phyloP scores from a whole-genome alignment of 2,888 invertebrate genomes.

The Philereme transversata region DNA sequence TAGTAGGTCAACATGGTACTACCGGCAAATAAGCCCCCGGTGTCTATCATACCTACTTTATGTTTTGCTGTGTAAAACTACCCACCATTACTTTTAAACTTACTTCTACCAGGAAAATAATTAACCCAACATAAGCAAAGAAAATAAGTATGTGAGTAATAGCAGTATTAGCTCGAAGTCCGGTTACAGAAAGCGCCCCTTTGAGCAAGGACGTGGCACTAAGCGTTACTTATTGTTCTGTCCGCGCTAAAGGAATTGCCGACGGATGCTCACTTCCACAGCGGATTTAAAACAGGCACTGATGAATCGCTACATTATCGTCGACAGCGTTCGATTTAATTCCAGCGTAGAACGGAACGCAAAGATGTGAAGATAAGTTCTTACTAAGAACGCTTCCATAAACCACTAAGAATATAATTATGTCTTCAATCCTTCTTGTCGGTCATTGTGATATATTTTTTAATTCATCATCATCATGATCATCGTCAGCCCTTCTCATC shows the following conservation, averaged over 20 bases:
- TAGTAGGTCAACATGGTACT: no score
- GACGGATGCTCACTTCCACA: constrained; percentile 63
- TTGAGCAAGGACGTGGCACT: constrained; percentile 51
- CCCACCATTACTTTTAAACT: constrained; percentile 9
- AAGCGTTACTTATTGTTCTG: constrained; percentile 71
- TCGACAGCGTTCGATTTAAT: constrained; percentile 70
- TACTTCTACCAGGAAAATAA: constrained; percentile 22
- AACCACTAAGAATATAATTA: no score
- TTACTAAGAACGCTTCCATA: no score
- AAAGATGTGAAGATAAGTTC: constrained; percentile 48
- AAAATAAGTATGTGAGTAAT: constrained; percentile 38
- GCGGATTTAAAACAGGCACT: constrained; percentile 72
- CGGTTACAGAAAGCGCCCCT: constrained; percentile 37
- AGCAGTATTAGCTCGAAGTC: constrained; percentile 37
- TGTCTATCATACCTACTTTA: no score
- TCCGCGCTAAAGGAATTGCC: constrained; percentile 55
- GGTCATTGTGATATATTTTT: no score
- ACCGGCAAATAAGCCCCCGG: no score
- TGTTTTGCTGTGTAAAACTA: not conserved
- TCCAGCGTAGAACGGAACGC: constrained; percentile 43
- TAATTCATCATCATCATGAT: no score
- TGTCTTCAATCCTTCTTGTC: no score
- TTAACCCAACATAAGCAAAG: constrained; percentile 28
- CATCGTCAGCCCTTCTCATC: no score
- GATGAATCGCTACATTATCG: constrained; percentile 74